Base-by-base conservation (phyloP, 2,888 invertebrate genomes). In the Pollenia griseotomentosa region DNA sequence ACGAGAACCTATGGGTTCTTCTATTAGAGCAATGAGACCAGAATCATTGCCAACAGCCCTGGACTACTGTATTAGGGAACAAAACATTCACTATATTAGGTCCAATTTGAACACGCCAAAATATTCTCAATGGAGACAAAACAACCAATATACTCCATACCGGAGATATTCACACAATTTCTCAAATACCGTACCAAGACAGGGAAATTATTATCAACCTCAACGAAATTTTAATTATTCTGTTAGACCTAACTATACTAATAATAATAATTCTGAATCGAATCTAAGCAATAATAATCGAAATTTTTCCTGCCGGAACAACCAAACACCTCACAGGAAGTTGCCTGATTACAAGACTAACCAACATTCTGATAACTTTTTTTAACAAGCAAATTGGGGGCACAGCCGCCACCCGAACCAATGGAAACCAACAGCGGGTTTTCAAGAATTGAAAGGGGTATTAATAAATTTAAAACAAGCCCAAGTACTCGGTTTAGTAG, bases 1-100 rank as follows among this genome's bases (percentile, higher is more conserved):
- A 11, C 86, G 65, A 42, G 89, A 89, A 88, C 89, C 89, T 2
- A 40, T 89, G 33, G 88, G 89, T 12, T 86, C 88, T 10, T 88
- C 33, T 33, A 33, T 33, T 33, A 33, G 33, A 33, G 33, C 33
- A 33, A 33, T 33, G 33, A 33, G 33, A 33, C 33, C 33, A 33
- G 33, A 33, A 33, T 33, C 87, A 40, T n/a, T 66, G 11, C 70
- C 82, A 12, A 40, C 16, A 9, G 89, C 87, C 10, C 86, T 89
- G 14, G 77, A 75, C 7, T 88, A 51, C n/a, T 89, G 89, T 33
- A 84, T 89, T n/a, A 74, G 83, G 57, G 88, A 89, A 80, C 86
- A 88, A 65, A 89, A 84, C 19, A 87, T 87, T 8, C 68, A 63
- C n/a, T 84, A 86, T 12, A 53, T 55, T 6, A 53, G 33, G 40